Base-by-base conservation (phyloP, 2,797 vertebrate species). In the Adrianichthys oophorus region DNA sequence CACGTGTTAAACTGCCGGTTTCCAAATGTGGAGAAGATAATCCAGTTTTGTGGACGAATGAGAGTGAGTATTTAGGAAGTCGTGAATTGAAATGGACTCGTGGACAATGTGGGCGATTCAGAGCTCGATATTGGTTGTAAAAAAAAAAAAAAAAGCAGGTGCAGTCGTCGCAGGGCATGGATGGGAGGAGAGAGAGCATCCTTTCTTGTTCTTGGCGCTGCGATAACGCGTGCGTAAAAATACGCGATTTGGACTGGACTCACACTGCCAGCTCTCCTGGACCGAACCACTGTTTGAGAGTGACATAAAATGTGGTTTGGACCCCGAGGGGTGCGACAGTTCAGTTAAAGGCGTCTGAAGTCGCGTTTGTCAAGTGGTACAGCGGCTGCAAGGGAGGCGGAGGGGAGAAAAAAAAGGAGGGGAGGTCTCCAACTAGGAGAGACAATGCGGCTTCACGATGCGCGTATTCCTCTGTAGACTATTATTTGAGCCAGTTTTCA, bases 1-100 rank as follows among this genome's bases (percentile, higher is more conserved):
- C 92, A 92, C 92, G 92, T 93, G 93, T 89, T 74, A 67, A 19
- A 59, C 68, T 85, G 23, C 78, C 87, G 50, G 43, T 68, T 82
- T 83, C 85, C 85, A 79, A 87, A 68, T 47, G 68, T 78, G 67
- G 80, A 77, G 84, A 89, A 83, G 89, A 85, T 90, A 82, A 92
- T 89, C 82, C 84, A 68, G 48, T 55, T 65, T 60, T 79, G 44
- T 82, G 72, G 50, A 40, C 62, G 51, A 56, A 16, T 49, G 89
- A 72, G 47, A 87, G 87, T 88, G 66, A 89, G 84, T 89, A 76
- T 72, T 52, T 1, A 49, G n/a, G 7, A 41, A 49, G 41, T n/a
- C 13, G 17, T 16, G 16, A 14, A 21, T 62, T 7, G 15, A 48
- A 19, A 60, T 6, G 2, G 1, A 52, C 1, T 14, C 5, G 56